Conservation (phyloP, 2,888 invertebrate genomes). For the Oegoconia quadripuncta region DNA sequence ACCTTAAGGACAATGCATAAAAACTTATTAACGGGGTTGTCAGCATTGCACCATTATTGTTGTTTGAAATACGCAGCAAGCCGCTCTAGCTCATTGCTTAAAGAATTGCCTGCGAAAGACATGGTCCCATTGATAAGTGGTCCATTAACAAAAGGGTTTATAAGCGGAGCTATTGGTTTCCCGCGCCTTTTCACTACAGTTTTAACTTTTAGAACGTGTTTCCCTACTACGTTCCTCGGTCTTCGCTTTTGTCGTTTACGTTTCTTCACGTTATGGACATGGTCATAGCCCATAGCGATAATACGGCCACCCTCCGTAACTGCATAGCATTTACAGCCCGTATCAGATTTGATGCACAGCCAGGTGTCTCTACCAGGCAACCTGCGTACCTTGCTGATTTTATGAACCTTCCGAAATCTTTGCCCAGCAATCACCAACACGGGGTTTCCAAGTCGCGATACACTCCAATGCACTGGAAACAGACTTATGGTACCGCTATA, state of each 20-base stretch:
- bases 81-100: conserved; percentile 8
- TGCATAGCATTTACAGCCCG: conserved; percentile 53
- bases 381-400: conserved; percentile 7
- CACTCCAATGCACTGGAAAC: conserved; percentile 57
- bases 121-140: not conserved
- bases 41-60: no score
- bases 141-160: conserved; percentile 2
- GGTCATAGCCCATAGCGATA: conserved; percentile 39
- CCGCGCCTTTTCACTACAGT: not conserved
- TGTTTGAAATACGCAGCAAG: conserved; percentile 10
- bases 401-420: conserved; percentile 45
- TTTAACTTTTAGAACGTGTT: conserved; percentile 1
- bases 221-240: not conserved
- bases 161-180: not conserved
- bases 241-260: conserved; percentile 19
- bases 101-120: not conserved
- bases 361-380: conserved; percentile 31
- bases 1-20: no score
- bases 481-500: conserved; percentile 1
- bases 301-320: conserved; percentile 41
- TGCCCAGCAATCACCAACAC: conserved; percentile 53
- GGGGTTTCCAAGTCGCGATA: conserved; percentile 57
- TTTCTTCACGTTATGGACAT: conserved; percentile 38
- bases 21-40: no score
- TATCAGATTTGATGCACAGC: conserved; percentile 66